These are phyloP conservation scores for Siderastrea radians DNA, from an alignment of 92 coral and sea anemone species.

Conservation along the genomic window DNA sequence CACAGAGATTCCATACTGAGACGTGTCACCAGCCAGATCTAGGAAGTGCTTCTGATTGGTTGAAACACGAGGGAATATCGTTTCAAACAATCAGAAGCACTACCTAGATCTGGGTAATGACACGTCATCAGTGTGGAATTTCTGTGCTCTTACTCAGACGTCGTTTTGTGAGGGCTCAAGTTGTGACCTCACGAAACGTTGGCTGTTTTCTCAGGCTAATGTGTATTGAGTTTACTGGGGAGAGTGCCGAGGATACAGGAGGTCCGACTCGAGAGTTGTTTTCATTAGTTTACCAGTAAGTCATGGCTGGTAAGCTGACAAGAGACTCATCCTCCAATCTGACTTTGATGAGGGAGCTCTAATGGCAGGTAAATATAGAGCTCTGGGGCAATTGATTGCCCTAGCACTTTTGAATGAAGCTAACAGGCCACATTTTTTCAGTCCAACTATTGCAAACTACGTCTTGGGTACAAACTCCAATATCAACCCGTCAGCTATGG, in stretches of 20 bases:
- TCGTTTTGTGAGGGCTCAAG: no score
- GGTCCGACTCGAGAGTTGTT: constrained; percentile 58
- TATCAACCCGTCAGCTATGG: constrained; percentile 5
- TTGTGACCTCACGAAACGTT: no score
- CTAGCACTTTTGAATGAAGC: constrained; percentile 60
- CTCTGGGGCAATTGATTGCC: constrained; percentile 62
- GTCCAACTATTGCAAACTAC: constrained; percentile 49
- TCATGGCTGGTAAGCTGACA: constrained; percentile 34
- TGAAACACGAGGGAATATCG: no score
- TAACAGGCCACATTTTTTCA: constrained; percentile 61
- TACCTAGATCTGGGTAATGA: no score
- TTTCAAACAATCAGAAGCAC: no score
- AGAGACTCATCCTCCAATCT: constrained; percentile 63
- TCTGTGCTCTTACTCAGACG: no score
- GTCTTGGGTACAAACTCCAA: constrained; percentile 33
- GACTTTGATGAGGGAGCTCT: constrained; percentile 67
- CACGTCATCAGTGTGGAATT: no score
- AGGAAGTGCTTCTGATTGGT: no score
- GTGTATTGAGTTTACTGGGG: constrained; percentile 33
- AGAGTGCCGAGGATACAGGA: constrained; percentile 55
- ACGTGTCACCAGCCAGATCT: no score
- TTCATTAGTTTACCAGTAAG: constrained; percentile 34
- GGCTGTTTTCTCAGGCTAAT: no score
- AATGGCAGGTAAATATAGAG: constrained; percentile 49
- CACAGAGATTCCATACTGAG: no score